Percentiles rank a stretch among this genome's conserved stretches.
phyloP scores from a whole-genome alignment of 2,113 vertebrate species.

The Symphodus melops region DNA sequence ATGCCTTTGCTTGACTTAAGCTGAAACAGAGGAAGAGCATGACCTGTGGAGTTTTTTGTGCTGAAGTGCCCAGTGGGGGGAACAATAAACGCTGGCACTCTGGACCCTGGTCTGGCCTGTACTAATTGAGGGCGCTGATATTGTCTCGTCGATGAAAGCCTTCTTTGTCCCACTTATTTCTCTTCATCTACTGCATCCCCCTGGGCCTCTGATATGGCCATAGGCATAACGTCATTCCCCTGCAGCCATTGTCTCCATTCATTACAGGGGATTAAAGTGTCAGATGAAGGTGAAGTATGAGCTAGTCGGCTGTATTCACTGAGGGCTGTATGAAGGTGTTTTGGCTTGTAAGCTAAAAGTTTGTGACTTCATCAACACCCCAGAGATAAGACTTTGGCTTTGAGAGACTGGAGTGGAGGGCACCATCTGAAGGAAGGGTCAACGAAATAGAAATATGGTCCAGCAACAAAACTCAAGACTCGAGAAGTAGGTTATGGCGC shows the following conservation, averaged over 20 bases:
- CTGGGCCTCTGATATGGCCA: slow-evolving; percentile 63
- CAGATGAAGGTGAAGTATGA: slow-evolving; percentile 65
- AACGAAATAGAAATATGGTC: slow-evolving; percentile 50
- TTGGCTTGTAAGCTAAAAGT: slow-evolving; percentile 25
- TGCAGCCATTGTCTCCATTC: slow-evolving; percentile 61
- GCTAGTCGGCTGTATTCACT: slow-evolving; percentile 16
- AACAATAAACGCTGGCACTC: slow-evolving; percentile 66
- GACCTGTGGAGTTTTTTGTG: slow-evolving; percentile 51
- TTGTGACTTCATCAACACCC: slow-evolving; percentile 42
- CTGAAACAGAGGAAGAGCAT: slow-evolving; percentile 62
- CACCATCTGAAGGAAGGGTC: slow-evolving; percentile 46
- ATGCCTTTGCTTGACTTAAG: slow-evolving; percentile 72
- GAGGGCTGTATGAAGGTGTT: slow-evolving; percentile 43
- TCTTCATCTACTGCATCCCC: slow-evolving; percentile 73
- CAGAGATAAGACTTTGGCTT: slow-evolving; percentile 9
- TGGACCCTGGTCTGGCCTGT: slow-evolving; percentile 67
- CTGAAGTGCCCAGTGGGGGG: slow-evolving; percentile 38
- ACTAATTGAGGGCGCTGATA: slow-evolving; percentile 81
- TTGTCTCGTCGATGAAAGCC: slow-evolving; percentile 78
- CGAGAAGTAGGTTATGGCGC: slow-evolving; percentile 35
- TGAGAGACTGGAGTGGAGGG: neutral
- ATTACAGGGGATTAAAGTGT: slow-evolving; percentile 75
- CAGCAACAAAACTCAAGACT: slow-evolving; percentile 54
- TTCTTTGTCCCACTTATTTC: slow-evolving; percentile 73
- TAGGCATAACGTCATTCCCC: slow-evolving; percentile 66